A percentile compares a stretch with the other conserved stretches of the same genome.
phyloP scores from a whole-genome alignment of 2,797 vertebrate genomes.

The Lagocephalus sceleratus region DNA sequence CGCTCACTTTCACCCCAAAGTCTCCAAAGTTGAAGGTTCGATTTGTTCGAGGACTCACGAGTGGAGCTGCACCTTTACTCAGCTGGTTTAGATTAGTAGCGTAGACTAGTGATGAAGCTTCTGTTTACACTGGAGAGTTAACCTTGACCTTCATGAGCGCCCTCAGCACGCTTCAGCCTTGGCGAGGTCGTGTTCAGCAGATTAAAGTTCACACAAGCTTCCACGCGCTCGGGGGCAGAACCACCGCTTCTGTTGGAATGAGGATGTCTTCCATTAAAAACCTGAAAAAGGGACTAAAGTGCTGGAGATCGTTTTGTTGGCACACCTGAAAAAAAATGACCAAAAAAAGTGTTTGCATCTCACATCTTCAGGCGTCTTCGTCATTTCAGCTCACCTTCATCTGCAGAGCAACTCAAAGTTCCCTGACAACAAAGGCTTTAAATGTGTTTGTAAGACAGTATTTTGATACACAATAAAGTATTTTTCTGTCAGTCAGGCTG shows the following conservation, averaged over 20 bases:
- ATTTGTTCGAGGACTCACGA: constrained; percentile 19
- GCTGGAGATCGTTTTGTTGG: constrained; percentile 20
- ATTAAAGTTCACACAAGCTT: no score
- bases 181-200: constrained; percentile 39
- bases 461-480: constrained; percentile 86
- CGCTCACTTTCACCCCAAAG: constrained; percentile 14
- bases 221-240: no score
- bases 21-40: constrained; percentile 12
- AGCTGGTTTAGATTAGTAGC: constrained; percentile 30
- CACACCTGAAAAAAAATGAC: constrained; percentile 30
- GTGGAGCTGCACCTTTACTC: constrained; percentile 56
- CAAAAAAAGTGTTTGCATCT: constrained; percentile 55
- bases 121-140: constrained; percentile 62
- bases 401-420: constrained; percentile 57
- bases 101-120: constrained; percentile 37
- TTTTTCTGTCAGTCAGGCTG: constrained; percentile 68
- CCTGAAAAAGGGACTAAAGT: constrained; percentile 55
- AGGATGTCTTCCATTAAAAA: constrained; percentile 21
- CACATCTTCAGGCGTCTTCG: constrained; percentile 23
- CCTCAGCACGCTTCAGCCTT: constrained; percentile 21
- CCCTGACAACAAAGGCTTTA: constrained; percentile 60
- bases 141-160: no score
- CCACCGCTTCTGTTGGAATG: constrained; percentile 11
- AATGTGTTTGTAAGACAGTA: constrained; percentile 77
- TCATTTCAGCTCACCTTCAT: constrained; percentile 50